These are phyloP conservation scores for Gari tellinella DNA, from an alignment of 2,888 invertebrate species.

Conservation along the genomic window DNA sequence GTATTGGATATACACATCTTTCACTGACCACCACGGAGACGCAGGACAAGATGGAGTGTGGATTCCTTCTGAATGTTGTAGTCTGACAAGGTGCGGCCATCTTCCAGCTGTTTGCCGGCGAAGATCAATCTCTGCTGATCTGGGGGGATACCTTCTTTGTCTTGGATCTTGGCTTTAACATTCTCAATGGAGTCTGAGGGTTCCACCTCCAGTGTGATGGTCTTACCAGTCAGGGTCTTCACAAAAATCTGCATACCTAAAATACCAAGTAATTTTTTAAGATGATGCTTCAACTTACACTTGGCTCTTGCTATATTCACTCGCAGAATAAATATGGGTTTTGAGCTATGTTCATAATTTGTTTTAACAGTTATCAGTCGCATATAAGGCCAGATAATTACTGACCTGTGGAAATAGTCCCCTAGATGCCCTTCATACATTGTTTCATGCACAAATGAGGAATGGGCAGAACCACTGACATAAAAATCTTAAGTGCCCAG, in stretches of 20 bases:
- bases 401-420: no score
- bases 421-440: no score
- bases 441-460: no score
- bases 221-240: slow-evolving; percentile 84
- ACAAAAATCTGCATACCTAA: slow-evolving; percentile 89
- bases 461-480: no score
- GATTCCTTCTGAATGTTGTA: slow-evolving; percentile 98
- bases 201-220: slow-evolving; percentile 87
- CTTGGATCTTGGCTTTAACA: slow-evolving; percentile 89
- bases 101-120: slow-evolving; percentile 97
- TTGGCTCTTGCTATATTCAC: no score
- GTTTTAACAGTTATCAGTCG: no score
- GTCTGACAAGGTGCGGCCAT: slow-evolving; percentile 96
- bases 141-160: slow-evolving; percentile 87
- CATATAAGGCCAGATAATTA: no score
- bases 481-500: no score
- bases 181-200: slow-evolving; percentile 97
- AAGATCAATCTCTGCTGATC: slow-evolving; percentile 96
- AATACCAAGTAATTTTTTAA: neutral
- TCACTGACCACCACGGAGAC: slow-evolving; percentile 93
- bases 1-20: neutral
- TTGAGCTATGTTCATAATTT: no score
- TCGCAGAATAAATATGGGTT: no score
- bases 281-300: no score
- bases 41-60: slow-evolving; percentile 95